A percentile compares a stretch with the other conserved stretches of the same genome.
These are phyloP conservation scores for Heliconius charithonia DNA, from an alignment of 2,888 invertebrate species.

Conservation along the genomic window DNA sequence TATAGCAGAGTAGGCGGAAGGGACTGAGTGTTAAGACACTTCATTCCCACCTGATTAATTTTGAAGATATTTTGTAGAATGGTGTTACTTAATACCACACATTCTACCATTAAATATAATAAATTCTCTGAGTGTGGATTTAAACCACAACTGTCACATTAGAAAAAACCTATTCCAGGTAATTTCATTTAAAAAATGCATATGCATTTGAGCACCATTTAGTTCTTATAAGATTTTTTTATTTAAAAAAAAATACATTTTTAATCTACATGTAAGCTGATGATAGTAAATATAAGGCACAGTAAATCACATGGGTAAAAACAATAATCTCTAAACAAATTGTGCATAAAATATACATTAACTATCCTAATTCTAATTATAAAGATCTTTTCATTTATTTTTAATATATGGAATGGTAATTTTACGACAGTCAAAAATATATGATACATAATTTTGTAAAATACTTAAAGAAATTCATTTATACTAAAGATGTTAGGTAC, in stretches of 20 bases:
- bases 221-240: no score
- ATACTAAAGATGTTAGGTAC: conserved; percentile 14
- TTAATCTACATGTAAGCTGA: conserved; percentile 36
- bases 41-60: not conserved
- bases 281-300: conserved; percentile 68
- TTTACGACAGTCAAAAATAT: conserved; percentile 59
- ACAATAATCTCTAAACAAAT: conserved; percentile 46
- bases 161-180: not conserved
- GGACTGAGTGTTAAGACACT: not conserved
- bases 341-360: conserved; percentile 37
- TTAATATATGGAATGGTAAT: conserved; percentile 61
- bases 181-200: not conserved
- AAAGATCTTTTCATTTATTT: conserved; percentile 28
- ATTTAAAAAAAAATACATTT: not conserved
- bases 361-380: conserved; percentile 40
- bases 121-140: no score
- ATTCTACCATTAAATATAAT: no score
- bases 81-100: no score
- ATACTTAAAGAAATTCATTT: conserved; percentile 2
- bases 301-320: conserved; percentile 63
- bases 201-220: no score
- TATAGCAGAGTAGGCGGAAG: not conserved
- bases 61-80: no score
- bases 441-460: conserved; percentile 26
- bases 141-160: not conserved